These are phyloP conservation scores for Colaptes auratus DNA, from an alignment of 2,113 vertebrate species.

Conservation along the genomic window DNA sequence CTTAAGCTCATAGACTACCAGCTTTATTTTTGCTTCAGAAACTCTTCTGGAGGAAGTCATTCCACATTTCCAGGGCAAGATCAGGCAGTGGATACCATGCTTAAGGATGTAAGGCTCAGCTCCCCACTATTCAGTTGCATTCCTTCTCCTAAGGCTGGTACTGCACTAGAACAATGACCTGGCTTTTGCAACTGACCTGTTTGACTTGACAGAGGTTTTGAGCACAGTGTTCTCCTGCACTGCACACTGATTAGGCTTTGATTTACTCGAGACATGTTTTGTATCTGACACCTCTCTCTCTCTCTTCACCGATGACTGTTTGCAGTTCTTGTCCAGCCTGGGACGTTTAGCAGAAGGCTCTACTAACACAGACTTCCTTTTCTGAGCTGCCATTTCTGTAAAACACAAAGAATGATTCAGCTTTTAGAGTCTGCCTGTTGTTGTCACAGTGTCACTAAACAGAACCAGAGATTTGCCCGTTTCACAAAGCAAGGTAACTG, in stretches of 20 bases:
- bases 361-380: conserved; percentile 75
- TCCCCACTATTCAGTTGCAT: not conserved
- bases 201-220: conserved; percentile 70
- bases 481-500: not conserved
- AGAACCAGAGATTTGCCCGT: not conserved
- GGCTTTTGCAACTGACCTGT: conserved; percentile 71
- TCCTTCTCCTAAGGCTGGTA: conserved; percentile 1
- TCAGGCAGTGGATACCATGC: conserved; percentile 7
- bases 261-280: conserved; percentile 76
- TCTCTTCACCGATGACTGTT: conserved; percentile 51
- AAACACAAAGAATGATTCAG: conserved; percentile 55
- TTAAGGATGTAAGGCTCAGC: not conserved
- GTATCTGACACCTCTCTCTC: conserved; percentile 68
- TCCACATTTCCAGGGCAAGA: conserved; percentile 30
- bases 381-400: conserved; percentile 83
- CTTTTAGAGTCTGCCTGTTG: not conserved
- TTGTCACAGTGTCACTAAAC: not conserved
- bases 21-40: conserved; percentile 15
- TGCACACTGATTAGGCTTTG: conserved; percentile 52
- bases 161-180: conserved; percentile 9
- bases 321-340: conserved; percentile 74
- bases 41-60: not conserved
- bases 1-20: not conserved
- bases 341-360: conserved; percentile 76
- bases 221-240: conserved; percentile 71